Evolutionary conservation across 1,140 invertebrate species (phyloP).

Genomic region (Papilio glaucus): DNA sequence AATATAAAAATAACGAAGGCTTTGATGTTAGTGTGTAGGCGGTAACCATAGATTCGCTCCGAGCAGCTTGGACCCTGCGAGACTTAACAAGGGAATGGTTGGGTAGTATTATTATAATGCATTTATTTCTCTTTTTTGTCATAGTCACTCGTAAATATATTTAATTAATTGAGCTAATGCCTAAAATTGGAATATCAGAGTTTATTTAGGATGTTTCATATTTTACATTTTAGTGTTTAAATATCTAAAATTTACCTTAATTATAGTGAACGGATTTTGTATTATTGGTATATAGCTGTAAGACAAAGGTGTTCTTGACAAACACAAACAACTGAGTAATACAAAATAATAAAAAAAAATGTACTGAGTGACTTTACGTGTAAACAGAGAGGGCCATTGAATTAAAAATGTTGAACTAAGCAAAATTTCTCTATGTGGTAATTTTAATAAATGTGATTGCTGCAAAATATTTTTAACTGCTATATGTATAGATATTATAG

Average conservation of each 20-base stretch:
- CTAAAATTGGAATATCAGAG: conserved; percentile 83
- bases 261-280: conserved; percentile 83
- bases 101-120: conserved; percentile 82
- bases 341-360: conserved; percentile 77
- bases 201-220: conserved; percentile 84
- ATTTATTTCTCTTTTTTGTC: conserved; percentile 81
- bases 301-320: conserved; percentile 80
- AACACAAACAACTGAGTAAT: conserved; percentile 79
- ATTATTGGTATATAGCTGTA: conserved; percentile 82
- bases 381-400: conserved; percentile 81
- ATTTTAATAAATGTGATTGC: conserved; percentile 81
- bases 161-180: conserved; percentile 82
- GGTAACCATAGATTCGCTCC: conserved; percentile 66
- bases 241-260: conserved; percentile 83
- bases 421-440: conserved; percentile 82
- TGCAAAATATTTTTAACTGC: conserved; percentile 82
- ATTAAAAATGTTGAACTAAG: conserved; percentile 80
- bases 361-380: conserved; percentile 83
- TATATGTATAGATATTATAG: conserved; percentile 80
- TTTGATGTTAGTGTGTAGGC: conserved; percentile 74
- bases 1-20: conserved; percentile 81
- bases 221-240: conserved; percentile 83
- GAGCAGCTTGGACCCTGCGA: conserved; percentile 78
- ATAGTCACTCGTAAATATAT: conserved; percentile 82
- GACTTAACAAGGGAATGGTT: conserved; percentile 74